Conservation (phyloP, 2,888 invertebrate species). For the Drosophila histrio region DNA sequence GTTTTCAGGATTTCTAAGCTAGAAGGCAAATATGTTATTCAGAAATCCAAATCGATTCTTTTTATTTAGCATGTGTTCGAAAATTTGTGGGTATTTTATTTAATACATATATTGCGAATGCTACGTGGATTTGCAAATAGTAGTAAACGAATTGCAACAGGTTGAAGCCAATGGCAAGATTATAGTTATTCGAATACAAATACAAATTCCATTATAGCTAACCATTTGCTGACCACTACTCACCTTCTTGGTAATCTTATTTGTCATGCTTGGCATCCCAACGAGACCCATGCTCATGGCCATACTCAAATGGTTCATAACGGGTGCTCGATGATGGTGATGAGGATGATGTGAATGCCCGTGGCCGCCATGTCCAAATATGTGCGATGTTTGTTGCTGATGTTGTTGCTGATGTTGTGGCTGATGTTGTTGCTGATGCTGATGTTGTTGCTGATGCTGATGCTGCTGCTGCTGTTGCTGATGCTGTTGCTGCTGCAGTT, state of each 20-base stretch:
- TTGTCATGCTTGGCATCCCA: constrained; percentile 77
- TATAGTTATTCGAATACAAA: neutral
- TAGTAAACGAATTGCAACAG: neutral
- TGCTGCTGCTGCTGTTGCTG: constrained; percentile 67
- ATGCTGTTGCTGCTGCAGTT: constrained; percentile 55
- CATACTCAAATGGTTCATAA: constrained; percentile 83
- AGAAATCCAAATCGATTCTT: neutral
- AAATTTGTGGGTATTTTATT: neutral
- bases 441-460: constrained; percentile 57
- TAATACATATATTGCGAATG: neutral
- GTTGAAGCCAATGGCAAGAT: neutral
- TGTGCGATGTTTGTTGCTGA: constrained; percentile 47
- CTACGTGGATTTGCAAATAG: neutral
- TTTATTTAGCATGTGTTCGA: neutral
- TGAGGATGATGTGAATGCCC: constrained; percentile 63
- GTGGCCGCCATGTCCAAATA: constrained; percentile 53
- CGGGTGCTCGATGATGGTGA: constrained; percentile 74
- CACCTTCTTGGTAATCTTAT: constrained; percentile 83
- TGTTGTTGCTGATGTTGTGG: constrained; percentile 69
- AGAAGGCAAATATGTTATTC: neutral
- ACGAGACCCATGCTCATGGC: constrained; percentile 83
- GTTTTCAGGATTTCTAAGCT: neutral
- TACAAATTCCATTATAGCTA: neutral
- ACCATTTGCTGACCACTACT: constrained; percentile 5
- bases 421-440: constrained; percentile 69